phyloP scores from a whole-genome alignment of 2,888 invertebrate species.

The Clepsis dumicolana region DNA sequence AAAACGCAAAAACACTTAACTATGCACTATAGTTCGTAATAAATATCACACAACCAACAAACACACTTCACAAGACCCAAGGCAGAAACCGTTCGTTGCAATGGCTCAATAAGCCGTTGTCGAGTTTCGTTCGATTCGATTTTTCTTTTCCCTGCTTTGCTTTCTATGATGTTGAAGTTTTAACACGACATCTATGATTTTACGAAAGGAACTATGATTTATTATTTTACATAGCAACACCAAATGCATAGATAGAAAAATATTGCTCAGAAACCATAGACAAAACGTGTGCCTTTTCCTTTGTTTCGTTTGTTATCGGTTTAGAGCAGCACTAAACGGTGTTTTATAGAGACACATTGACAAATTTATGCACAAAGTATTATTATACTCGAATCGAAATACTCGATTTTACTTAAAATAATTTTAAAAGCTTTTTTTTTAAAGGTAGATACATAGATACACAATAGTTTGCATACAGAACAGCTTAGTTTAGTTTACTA shows the following conservation, averaged over 20 bases:
- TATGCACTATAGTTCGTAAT: constrained; percentile 69
- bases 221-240: constrained; percentile 29
- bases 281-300: neutral
- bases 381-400: neutral
- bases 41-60: constrained; percentile 76
- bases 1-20: constrained; percentile 72
- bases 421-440: too few species aligned
- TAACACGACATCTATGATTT: constrained; percentile 62
- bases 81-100: constrained; percentile 83
- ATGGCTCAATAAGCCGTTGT: constrained; percentile 61
- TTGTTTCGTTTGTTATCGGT: constrained; percentile 28
- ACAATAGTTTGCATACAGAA: too few species aligned
- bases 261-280: constrained; percentile 20
- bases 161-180: constrained; percentile 49
- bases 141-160: constrained; percentile 62
- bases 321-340: constrained; percentile 20
- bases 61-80: constrained; percentile 82
- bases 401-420: neutral
- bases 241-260: constrained; percentile 22
- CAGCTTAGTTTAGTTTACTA: too few species aligned
- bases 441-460: too few species aligned
- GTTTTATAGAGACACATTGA: constrained; percentile 21
- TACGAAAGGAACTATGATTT: constrained; percentile 11
- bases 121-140: constrained; percentile 78
- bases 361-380: constrained; percentile 1